Conservation (phyloP, 2,888 invertebrate genomes). For the Trilocha varians region DNA sequence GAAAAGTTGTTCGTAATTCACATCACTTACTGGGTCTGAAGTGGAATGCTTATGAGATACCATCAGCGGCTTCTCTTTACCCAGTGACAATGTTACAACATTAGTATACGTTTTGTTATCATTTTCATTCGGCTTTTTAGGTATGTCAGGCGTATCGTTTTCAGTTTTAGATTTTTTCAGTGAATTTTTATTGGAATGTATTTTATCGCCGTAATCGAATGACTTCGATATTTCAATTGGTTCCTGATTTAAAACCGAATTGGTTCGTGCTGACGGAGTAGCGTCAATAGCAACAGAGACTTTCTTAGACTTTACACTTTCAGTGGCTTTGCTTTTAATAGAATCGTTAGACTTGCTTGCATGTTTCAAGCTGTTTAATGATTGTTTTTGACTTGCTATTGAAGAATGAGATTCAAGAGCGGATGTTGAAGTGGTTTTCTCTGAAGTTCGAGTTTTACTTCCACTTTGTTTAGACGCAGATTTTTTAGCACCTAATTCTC, state of each 20-base stretch:
- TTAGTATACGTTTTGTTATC: conserved; percentile 47
- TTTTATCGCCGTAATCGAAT: conserved; percentile 54
- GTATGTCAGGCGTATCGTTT: conserved; percentile 31
- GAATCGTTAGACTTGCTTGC: conserved; percentile 59
- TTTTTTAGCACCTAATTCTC: conserved; percentile 28
- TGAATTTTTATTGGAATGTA: conserved; percentile 45
- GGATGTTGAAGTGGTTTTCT: conserved; percentile 63
- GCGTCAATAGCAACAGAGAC: conserved; percentile 86
- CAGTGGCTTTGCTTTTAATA: conserved; percentile 52
- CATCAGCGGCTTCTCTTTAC: conserved; percentile 48
- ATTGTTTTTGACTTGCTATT: conserved; percentile 47
- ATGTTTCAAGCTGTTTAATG: conserved; percentile 31
- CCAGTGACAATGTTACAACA: conserved; percentile 46
- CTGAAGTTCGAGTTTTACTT: conserved; percentile 47
- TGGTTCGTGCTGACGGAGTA: conserved; percentile 81
- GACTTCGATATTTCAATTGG: conserved; percentile 83
- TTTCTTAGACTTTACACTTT: conserved; percentile 73
- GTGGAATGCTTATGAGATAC: conserved; percentile 78
- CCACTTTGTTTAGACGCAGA: conserved; percentile 31
- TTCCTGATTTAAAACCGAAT: conserved; percentile 81
- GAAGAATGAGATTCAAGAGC: conserved; percentile 61
- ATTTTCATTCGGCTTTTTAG: conserved; percentile 18
- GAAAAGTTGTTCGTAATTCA: conserved; percentile 56
- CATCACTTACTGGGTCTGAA: conserved; percentile 79
- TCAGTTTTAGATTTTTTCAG: conserved; percentile 59